These are phyloP conservation scores for Henicopernis longicauda DNA, from an alignment of 2,113 vertebrate species.

Conservation along the genomic window DNA sequence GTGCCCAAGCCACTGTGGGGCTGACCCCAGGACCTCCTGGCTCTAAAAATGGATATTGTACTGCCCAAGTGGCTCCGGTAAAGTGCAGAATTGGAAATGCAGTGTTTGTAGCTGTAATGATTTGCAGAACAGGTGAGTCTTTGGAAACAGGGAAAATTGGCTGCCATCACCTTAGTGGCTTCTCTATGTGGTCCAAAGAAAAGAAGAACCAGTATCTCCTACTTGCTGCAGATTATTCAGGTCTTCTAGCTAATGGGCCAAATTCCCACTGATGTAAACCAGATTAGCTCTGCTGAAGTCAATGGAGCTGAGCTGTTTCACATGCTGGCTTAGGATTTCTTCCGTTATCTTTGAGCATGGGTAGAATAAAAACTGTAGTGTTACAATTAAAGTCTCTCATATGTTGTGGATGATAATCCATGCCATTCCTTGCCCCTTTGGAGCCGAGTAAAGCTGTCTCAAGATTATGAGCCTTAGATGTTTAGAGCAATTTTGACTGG, in stretches of 20 bases:
- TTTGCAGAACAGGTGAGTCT: not conserved
- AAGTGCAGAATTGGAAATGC: constrained; percentile 4
- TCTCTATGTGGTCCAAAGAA: not conserved
- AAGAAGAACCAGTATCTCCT: not conserved
- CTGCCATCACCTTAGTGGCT: not conserved
- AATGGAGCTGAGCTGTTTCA: not conserved
- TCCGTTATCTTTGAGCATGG: not conserved
- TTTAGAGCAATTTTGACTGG: constrained; percentile 67
- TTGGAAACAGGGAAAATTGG: not conserved
- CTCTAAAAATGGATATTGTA: constrained; percentile 18
- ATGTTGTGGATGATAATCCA: not conserved
- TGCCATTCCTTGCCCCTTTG: constrained; percentile 32
- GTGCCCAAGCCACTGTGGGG: not conserved
- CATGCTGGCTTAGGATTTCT: not conserved
- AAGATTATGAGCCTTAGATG: constrained; percentile 67
- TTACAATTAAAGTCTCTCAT: constrained; percentile 19
- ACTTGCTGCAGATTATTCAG: not conserved
- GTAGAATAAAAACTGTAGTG: not conserved
- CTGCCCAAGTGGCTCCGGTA: not conserved
- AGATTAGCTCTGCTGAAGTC: not conserved
- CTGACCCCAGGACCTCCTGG: constrained; percentile 25
- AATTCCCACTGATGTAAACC: not conserved
- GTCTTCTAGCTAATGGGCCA: not conserved
- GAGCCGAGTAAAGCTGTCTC: constrained; percentile 56
- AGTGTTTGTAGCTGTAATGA: constrained; percentile 22